Base-by-base conservation (phyloP, 2,113 vertebrate species). In the Pogonocichla stellata region DNA sequence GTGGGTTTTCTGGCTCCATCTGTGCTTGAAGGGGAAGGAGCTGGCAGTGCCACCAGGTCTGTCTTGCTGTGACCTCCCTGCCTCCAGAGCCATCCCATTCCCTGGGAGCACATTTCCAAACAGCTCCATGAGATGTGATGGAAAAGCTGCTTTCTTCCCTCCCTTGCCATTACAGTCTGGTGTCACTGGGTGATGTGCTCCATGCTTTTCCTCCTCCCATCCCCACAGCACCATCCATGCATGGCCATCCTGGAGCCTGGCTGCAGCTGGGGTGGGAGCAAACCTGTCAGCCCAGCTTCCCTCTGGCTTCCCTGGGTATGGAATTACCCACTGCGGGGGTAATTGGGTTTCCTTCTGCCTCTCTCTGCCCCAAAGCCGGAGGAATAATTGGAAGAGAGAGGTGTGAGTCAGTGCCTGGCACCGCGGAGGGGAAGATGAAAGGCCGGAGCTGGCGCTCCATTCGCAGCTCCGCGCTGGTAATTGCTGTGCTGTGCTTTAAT, bases 401-500 rank as follows among this genome's bases (percentile, higher is more conserved):
- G 98, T 98, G 98, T 98, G 97, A 98, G 97, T 72, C 97, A 94
- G 96, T 97, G 89, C 94, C 93, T 83, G 61, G 86, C 48, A 82
- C 95, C n/a, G 78, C 38, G 7, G 88, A 94, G 88, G 91, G 94
- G 94, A 96, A 94, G 95, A 67, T 98, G 96, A 98, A 98, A 97
- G 97, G 97, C 96, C 90, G 2, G 10, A 67, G 92, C 73, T 96
- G 53, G 97, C 96, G 73, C 96, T 96, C 97, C 96, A 97, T 98
- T 98, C 97, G 74, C 98, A 98, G 97, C 97, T 98, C 98, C 5
- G 66, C 92, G 96, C 97, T 97, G 97, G 96, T 98, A 98, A 98
- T 98, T 98, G 98, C 98, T 97, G 97, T 97, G 98, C 98, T 98
- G 97, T 97, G 98, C 56, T 98, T 98, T 98, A 97, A 98, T 98